phyloP scores from a whole-genome alignment of 2,113 vertebrate genomes.

The Coptodon rendalli region DNA sequence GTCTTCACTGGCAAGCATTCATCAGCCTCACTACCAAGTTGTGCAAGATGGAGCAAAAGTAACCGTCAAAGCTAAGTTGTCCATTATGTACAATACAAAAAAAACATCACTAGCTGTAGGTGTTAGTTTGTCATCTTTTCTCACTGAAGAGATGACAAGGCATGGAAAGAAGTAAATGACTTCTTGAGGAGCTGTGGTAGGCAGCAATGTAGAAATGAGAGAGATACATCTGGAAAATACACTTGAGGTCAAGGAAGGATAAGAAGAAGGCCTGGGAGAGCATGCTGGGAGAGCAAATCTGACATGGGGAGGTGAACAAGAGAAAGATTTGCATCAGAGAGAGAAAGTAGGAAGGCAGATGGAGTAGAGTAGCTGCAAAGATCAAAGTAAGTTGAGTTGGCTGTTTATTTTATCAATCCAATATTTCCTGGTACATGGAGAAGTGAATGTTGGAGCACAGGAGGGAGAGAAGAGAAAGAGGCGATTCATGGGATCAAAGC shows the following conservation, averaged over 20 bases:
- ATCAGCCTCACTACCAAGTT: neutral
- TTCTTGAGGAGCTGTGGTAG: neutral
- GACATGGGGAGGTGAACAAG: neutral
- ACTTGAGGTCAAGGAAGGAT: neutral
- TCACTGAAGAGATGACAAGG: neutral
- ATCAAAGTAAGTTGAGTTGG: slow-evolving; percentile 14
- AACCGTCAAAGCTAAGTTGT: neutral
- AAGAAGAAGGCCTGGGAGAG: neutral
- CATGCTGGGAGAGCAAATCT: neutral
- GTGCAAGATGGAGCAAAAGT: neutral
- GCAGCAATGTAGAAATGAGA: neutral
- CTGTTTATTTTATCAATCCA: slow-evolving; percentile 5
- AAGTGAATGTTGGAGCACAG: neutral
- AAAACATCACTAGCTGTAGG: neutral
- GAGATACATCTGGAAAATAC: neutral
- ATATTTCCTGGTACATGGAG: slow-evolving; percentile 1
- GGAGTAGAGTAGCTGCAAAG: neutral
- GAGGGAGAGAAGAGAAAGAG: neutral
- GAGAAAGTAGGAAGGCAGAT: neutral
- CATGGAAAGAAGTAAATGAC: neutral
- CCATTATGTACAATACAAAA: neutral
- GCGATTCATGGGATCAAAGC: slow-evolving; percentile 21
- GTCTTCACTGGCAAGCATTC: neutral
- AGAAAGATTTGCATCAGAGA: neutral
- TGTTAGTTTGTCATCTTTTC: neutral